Percentiles rank a stretch among this genome's conserved stretches.
These are phyloP conservation scores for Caprella mutica DNA, from an alignment of 2,888 invertebrate species.

Conservation along the genomic window DNA sequence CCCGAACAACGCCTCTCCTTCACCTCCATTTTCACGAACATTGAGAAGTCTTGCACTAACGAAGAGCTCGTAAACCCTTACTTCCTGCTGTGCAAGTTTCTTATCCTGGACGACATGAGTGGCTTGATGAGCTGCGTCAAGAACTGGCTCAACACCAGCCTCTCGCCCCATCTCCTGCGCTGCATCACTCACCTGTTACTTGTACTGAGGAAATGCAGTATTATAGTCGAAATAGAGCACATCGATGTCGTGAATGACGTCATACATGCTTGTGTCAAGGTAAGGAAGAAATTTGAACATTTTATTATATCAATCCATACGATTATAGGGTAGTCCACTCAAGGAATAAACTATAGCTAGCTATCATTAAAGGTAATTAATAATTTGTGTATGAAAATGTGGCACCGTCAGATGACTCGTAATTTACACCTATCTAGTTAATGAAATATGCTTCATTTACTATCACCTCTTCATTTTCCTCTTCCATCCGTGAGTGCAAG, in stretches of 20 bases:
- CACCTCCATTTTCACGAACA: constrained; percentile 55
- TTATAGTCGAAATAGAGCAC: constrained; percentile 40
- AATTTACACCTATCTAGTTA: too few species aligned
- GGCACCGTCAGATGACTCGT: too few species aligned
- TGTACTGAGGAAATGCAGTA: constrained; percentile 65
- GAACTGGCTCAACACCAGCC: constrained; percentile 14
- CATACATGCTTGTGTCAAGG: constrained; percentile 54
- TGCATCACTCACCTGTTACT: constrained; percentile 76
- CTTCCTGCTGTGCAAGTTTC: constrained; percentile 66
- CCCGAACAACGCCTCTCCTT: constrained; percentile 39
- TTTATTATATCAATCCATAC: too few species aligned
- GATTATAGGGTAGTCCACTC: too few species aligned
- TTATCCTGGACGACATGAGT: constrained; percentile 64
- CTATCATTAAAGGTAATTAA: too few species aligned
- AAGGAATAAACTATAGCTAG: too few species aligned
- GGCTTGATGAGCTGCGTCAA: constrained; percentile 53
- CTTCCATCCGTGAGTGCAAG: too few species aligned
- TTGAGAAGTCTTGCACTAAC: constrained; percentile 41
- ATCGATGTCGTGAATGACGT: constrained; percentile 59
- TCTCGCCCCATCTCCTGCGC: constrained; percentile 51
- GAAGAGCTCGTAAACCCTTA: constrained; percentile 52
- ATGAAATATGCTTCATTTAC: too few species aligned
- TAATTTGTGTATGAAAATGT: too few species aligned
- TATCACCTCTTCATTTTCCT: too few species aligned
- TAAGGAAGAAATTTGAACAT: constrained; percentile 34